These are phyloP conservation scores for Platalea minor DNA, from an alignment of 2,797 vertebrate genomes.

Conservation along the genomic window DNA sequence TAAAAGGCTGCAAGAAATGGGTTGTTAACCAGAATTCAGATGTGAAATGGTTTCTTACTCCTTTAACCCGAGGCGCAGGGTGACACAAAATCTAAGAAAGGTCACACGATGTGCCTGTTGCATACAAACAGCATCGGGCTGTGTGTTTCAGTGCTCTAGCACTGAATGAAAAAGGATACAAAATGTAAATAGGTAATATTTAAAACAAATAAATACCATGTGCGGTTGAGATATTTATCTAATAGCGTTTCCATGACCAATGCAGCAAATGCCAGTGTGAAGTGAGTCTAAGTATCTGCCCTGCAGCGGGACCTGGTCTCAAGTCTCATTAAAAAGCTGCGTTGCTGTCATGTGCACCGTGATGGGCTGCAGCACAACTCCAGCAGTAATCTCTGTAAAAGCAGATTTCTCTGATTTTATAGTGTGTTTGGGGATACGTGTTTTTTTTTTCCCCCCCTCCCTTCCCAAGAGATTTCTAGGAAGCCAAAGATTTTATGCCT, in stretches of 20 bases:
- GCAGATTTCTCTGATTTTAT: background rate
- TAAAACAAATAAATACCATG: background rate
- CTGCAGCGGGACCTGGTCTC: background rate
- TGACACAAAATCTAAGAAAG: background rate
- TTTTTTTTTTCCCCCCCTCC: no score
- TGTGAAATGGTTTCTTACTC: background rate
- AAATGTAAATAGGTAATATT: background rate
- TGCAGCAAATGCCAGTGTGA: background rate
- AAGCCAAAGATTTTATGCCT: fast-evolving
- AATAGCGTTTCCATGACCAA: fast-evolving
- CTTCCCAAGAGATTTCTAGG: background rate
- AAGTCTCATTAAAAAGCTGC: fast-evolving
- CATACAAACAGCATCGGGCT: background rate
- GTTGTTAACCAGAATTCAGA: background rate
- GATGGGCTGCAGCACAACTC: background rate
- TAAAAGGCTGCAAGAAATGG: background rate
- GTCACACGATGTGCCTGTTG: background rate
- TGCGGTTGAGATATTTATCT: background rate
- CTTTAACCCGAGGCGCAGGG: background rate
- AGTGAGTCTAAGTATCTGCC: fast-evolving
- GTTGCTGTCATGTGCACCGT: fast-evolving
- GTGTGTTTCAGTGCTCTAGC: background rate
- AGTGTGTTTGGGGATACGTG: fast-evolving
- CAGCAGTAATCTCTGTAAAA: background rate
- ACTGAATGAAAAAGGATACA: background rate